Base-by-base conservation (phyloP, 2,888 invertebrate genomes). In the Atethmia centrago region DNA sequence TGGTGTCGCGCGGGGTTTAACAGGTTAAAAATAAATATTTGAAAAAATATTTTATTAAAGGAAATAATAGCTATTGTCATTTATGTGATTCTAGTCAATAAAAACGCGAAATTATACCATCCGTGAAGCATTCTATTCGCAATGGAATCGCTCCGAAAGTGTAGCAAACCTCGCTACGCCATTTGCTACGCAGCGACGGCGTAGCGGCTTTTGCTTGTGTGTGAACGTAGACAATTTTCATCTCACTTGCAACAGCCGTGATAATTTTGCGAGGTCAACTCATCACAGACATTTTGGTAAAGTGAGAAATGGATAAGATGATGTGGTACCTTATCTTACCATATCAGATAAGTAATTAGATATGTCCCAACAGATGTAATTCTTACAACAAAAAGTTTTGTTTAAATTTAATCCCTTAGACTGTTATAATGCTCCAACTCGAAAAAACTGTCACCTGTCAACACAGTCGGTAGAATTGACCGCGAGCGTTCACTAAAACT, bases 161-260 rank as follows among this genome's bases (percentile, higher is more conserved):
- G 56, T 59, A 74, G 49, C 42, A 14, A 19, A 4, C 0, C 19
- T 5, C 21, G 76, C 77, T 80, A 81, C 77, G 71, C 16, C n/a
- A 40, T 25, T 3, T 25, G 53, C 62, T 76, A 71, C 65, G 53
- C n/a, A 2, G 59, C 77, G 65, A 66, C 64, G 75, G 45, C 79
- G 79, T 79, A 73, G 77, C 49, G 10, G 42, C 36, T 45, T 49
- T 36, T 31, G 0, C 10, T 58, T 16, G 36, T 28, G 31, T 49
- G 8, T n/a, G 14, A 59, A 61, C 19, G 53, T 58, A 36, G 53
- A 45, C 45, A 63, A 42, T 77, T 80, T 61, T 31, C 47, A 71
- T 62, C 5, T 56, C 40, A 28, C 51, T 58, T 40, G 31, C 25
- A 12, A 59, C 40, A 56, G 1, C 36, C 61, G 56, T 42, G 61